These are phyloP conservation scores for Yasuhikotakia modesta DNA, from an alignment of 2,797 vertebrate species.

Conservation along the genomic window DNA sequence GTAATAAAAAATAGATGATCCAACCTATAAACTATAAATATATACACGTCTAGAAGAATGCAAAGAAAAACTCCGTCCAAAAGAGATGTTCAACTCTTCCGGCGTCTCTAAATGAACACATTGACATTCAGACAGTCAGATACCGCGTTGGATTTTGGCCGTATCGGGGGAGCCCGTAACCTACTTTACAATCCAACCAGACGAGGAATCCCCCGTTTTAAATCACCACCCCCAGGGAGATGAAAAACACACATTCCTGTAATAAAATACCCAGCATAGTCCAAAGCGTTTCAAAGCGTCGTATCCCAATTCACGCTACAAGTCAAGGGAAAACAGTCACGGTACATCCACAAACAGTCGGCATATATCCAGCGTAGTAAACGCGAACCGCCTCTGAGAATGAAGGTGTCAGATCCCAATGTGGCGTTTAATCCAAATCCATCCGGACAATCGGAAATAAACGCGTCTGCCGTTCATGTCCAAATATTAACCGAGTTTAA, in stretches of 20 bases:
- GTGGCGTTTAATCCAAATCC: constrained; percentile 54
- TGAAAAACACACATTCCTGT: constrained; percentile 38
- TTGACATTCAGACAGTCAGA: constrained; percentile 49
- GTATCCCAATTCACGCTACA: constrained; percentile 59
- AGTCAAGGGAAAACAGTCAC: constrained; percentile 58
- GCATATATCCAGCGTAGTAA: constrained; percentile 71
- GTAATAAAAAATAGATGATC: constrained; percentile 30
- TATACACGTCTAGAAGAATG: constrained; percentile 49
- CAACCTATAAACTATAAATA: constrained; percentile 32
- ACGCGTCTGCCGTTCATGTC: constrained; percentile 20
- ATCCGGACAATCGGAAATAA: constrained; percentile 25
- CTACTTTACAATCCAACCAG: constrained; percentile 58
- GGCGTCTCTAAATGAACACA: constrained; percentile 29
- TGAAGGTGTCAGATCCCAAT: constrained; percentile 68
- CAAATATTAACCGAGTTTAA: constrained; percentile 56
- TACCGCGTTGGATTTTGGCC: constrained; percentile 50
- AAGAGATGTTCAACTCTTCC: constrained; percentile 47
- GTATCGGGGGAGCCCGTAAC: constrained; percentile 17
- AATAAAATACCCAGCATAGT: constrained; percentile 49
- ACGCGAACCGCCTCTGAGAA: constrained; percentile 71
- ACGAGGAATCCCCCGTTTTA: constrained; percentile 63
- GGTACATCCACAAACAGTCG: constrained; percentile 76
- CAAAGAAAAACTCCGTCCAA: constrained; percentile 52
- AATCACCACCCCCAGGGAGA: constrained; percentile 51
- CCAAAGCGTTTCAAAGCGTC: constrained; percentile 49